These are phyloP conservation scores for Deilephila elpenor DNA, from an alignment of 2,888 invertebrate genomes.

Conservation along the genomic window DNA sequence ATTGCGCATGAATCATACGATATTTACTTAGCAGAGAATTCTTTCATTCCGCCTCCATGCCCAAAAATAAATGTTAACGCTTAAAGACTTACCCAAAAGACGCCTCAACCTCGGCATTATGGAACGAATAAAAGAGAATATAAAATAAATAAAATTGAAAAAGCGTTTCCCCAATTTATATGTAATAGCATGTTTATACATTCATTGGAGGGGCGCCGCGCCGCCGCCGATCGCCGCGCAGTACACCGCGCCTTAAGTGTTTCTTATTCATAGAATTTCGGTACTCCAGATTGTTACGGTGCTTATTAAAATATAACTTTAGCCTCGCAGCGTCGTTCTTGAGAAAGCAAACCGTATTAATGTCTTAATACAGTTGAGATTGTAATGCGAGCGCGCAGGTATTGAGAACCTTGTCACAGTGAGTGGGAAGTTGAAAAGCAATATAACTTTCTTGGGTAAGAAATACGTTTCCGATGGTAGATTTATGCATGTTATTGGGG, in stretches of 20 bases:
- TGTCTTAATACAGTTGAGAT: not conserved
- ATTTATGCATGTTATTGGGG: conserved; percentile 44
- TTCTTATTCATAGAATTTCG: conserved; percentile 60
- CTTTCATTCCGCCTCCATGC: not conserved
- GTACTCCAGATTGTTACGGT: conserved; percentile 45
- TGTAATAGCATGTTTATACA: conserved; percentile 27
- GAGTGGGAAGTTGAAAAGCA: conserved; percentile 48
- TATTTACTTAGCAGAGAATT: not conserved
- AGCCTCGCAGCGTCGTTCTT: not conserved
- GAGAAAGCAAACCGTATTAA: not conserved
- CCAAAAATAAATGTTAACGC: conserved; percentile 22
- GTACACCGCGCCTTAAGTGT: conserved; percentile 40
- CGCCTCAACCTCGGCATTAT: conserved; percentile 12
- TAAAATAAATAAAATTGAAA: conserved; percentile 25
- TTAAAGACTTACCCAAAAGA: conserved; percentile 20
- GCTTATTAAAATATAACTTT: conserved; percentile 8
- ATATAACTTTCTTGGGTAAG: conserved; percentile 57
- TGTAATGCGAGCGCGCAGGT: not conserved
- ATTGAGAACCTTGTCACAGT: conserved; percentile 35
- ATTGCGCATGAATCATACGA: conserved; percentile 18
- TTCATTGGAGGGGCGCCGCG: conserved; percentile 16
- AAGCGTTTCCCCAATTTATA: conserved; percentile 26
- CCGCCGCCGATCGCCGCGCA: conserved; percentile 5
- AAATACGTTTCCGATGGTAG: conserved; percentile 53
- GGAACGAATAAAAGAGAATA: conserved; percentile 23